Evolutionary conservation across 2,797 vertebrate genomes (phyloP), one percentile per base, ranked within the genome.

Genomic region (Coregonus suidteri): DNA sequence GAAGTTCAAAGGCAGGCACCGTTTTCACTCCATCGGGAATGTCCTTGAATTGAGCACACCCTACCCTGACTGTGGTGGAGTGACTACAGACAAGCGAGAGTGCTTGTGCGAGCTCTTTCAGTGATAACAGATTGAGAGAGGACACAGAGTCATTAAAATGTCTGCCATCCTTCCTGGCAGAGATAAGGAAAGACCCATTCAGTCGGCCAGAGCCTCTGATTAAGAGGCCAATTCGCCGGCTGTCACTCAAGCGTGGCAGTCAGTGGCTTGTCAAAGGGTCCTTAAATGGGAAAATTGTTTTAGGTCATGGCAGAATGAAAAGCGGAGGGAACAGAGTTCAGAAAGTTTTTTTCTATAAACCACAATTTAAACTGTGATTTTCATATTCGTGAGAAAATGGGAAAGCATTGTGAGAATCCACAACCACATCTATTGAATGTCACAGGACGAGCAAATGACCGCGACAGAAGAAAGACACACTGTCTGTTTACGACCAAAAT

Each of bases 171-270:
- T 64, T 51, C 73, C 71, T 11, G 68, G 75, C 20, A 66, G 65
- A 85, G 91, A 93, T 89, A 91, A 92, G 84, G 69, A 41, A 78
- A 72, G 87, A 51, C 62, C 65, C 31, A 52, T 71, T 82, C 74
- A 71, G 82, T 79, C 80, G 81, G 73, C n/a, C 41, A n/a, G 80
- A 47, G 47, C 69, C 82, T 84, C 75, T 59, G 85, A 89, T 90
- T 89, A 87, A 83, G 66, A 83, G 80, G 82, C 75, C 82, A 85
- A 82, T 81, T 90, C 75, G 62, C 25, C 56, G 68, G 20, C 67
- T 25, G 68, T 78, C 80, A 85, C 79, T 88, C 83, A 80, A 84
- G 69, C n/a, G 31, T 65, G 31, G 70, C 75, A 77, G 71, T 79
- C 75, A 54, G 18, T 13, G 31, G 18, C 69, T 25, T 47, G 41